These are phyloP conservation scores for Caradrina kadenii DNA, from an alignment of 2,888 invertebrate species.

Conservation along the genomic window DNA sequence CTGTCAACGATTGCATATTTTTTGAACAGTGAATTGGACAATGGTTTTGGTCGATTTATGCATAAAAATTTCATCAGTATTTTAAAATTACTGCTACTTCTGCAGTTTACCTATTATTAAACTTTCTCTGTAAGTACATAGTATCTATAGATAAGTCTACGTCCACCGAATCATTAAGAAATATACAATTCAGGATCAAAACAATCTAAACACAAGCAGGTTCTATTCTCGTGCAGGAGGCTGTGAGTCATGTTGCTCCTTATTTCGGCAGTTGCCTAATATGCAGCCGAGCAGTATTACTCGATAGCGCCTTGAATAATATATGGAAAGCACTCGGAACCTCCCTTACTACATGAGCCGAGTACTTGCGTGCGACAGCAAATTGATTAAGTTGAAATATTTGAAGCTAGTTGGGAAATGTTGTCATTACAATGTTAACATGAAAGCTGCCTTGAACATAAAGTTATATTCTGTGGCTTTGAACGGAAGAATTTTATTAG, in stretches of 20 bases:
- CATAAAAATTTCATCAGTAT: slow-evolving; percentile 10
- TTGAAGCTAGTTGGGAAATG: slow-evolving; percentile 35
- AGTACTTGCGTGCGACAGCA: slow-evolving; percentile 55
- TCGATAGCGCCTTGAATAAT: slow-evolving; percentile 53
- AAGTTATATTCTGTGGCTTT: slow-evolving; percentile 7
- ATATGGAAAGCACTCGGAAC: slow-evolving; percentile 46
- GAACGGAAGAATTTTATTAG: background rate
- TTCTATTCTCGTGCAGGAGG: slow-evolving; percentile 14
- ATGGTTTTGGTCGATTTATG: background rate
- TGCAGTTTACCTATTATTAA: background rate
- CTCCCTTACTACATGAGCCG: slow-evolving; percentile 23
- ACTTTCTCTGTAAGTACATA: background rate
- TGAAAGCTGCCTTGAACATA: background rate
- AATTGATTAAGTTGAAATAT: slow-evolving; percentile 57
- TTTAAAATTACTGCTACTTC: background rate
- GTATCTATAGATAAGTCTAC: no score
- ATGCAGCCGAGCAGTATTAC: slow-evolving; percentile 25
- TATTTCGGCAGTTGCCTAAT: slow-evolving; percentile 41
- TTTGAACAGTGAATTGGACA: slow-evolving; percentile 11
- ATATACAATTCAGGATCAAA: background rate
- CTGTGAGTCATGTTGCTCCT: slow-evolving; percentile 34
- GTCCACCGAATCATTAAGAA: background rate
- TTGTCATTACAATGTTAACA: slow-evolving; percentile 34
- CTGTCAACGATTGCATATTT: slow-evolving; percentile 26
- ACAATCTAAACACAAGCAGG: background rate